These are phyloP conservation scores for Haliaeetus leucogaster DNA, from an alignment of 2,113 vertebrate genomes.

Conservation along the genomic window DNA sequence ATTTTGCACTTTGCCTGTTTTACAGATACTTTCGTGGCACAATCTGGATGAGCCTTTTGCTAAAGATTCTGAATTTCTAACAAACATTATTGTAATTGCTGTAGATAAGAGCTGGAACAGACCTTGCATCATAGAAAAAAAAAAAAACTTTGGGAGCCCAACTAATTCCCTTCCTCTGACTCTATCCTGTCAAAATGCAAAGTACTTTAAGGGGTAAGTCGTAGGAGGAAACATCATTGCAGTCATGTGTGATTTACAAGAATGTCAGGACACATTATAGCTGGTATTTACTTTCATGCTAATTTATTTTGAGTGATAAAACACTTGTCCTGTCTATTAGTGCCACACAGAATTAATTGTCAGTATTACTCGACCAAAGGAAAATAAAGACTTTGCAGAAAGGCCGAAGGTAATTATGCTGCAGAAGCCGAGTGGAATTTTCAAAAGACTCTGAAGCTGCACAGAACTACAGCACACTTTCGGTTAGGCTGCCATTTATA, in stretches of 20 bases:
- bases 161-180: not conserved
- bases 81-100: not conserved
- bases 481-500: not conserved
- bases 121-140: not conserved
- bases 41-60: not conserved
- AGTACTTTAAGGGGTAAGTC: not conserved
- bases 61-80: not conserved
- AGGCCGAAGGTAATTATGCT: not conserved
- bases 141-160: not conserved
- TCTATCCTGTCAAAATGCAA: not conserved
- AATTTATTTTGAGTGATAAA: conserved; percentile 18
- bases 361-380: not conserved
- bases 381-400: not conserved
- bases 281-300: not conserved
- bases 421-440: not conserved
- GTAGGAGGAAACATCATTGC: not conserved
- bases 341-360: not conserved
- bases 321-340: conserved; percentile 12
- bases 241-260: not conserved
- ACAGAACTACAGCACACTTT: not conserved
- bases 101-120: not conserved
- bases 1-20: not conserved
- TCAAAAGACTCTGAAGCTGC: not conserved
- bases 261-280: conserved; percentile 6
- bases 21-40: not conserved